Conservation (phyloP, 2,113 vertebrate genomes). For the Ciconia boyciana region DNA sequence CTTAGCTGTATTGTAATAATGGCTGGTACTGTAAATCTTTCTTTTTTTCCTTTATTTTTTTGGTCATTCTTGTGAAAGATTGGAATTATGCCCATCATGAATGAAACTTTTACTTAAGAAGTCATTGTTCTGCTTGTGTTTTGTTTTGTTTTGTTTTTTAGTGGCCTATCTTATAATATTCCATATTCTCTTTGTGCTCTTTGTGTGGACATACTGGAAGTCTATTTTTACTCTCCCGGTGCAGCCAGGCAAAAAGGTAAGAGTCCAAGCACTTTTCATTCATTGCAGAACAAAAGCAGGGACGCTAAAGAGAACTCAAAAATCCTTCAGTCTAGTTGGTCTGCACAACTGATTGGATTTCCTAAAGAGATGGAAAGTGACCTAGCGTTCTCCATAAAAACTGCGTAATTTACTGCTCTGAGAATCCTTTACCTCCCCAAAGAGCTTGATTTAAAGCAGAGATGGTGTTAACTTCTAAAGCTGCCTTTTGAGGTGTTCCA, state of each 20-base stretch:
- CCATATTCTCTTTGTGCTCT: constrained; percentile 94
- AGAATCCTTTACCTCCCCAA: neutral
- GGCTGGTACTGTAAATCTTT: neutral
- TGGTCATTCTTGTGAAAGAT: neutral
- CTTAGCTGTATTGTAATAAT: neutral
- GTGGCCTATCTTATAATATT: constrained; percentile 90
- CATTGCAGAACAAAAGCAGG: neutral
- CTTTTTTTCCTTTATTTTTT: neutral
- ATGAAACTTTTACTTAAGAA: neutral
- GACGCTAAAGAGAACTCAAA: neutral
- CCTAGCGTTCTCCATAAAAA: neutral
- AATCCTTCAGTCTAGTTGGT: neutral
- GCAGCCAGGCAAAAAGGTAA: constrained; percentile 94
- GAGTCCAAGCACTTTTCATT: neutral
- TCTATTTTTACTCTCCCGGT: constrained; percentile 91
- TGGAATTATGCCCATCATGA: neutral
- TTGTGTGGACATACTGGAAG: constrained; percentile 97
- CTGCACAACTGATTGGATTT: neutral
- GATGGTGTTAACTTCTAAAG: neutral
- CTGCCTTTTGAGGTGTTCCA: neutral
- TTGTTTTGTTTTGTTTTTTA: constrained; percentile 51
- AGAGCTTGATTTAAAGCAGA: neutral
- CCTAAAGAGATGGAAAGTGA: neutral
- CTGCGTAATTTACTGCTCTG: neutral
- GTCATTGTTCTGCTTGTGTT: neutral